Percentiles rank a stretch among this genome's conserved stretches.
Evolutionary conservation across 2,113 vertebrate genomes (phyloP).

Genomic region (Sitta europaea): DNA sequence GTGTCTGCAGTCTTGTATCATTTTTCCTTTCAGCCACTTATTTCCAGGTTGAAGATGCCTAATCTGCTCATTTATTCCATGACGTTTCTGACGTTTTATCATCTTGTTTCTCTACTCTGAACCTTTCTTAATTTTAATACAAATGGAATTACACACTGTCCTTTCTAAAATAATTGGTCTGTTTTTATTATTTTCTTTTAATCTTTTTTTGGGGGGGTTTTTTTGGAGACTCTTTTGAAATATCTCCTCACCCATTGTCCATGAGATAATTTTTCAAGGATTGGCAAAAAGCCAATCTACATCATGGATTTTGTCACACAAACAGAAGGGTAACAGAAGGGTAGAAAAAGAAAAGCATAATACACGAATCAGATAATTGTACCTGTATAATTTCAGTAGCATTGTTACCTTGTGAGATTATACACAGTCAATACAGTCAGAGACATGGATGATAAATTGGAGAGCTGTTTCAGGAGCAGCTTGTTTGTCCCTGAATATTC

Average conservation of each 20-base stretch:
- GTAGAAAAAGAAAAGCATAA: neutral
- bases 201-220: neutral
- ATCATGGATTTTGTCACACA: neutral
- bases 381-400: neutral
- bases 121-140: neutral
- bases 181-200: neutral
- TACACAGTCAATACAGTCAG: neutral
- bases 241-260: neutral
- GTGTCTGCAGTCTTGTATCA: neutral
- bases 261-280: neutral
- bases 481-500: neutral
- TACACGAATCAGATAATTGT: accelerated
- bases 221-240: neutral
- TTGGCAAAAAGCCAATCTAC: neutral
- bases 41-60: neutral
- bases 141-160: neutral
- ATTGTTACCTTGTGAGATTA: neutral
- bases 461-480: neutral
- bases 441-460: neutral
- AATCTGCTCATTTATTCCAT: neutral
- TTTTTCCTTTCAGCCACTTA: neutral
- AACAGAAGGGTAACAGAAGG: neutral
- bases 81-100: neutral
- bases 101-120: neutral
- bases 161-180: neutral